A percentile compares a stretch with the other conserved stretches of the same genome.
Conservation (phyloP, 2,888 invertebrate genomes). For the Eupithecia vulgata region DNA sequence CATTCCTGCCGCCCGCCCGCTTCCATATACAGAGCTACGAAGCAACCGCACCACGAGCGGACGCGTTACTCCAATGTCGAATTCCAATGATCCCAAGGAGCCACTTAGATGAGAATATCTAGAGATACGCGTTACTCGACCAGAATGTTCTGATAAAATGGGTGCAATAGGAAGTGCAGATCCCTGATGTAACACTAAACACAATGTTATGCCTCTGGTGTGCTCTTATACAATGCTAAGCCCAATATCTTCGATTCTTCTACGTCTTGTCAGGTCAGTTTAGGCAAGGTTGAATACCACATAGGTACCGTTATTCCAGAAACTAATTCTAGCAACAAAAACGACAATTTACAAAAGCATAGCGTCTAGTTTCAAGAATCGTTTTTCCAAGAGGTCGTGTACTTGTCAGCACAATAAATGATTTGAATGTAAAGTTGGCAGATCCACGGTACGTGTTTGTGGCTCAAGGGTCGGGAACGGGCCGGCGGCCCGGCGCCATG, state of each 20-base stretch:
- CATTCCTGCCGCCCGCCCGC: constrained; percentile 62
- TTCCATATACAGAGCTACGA: constrained; percentile 54
- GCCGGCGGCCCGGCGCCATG: constrained; percentile 65
- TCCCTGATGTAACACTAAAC: background rate
- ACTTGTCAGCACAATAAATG: constrained; percentile 41
- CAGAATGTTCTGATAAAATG: background rate
- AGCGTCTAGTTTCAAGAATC: constrained; percentile 41
- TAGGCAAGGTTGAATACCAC: background rate
- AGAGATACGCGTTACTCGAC: background rate
- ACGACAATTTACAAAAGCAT: constrained; percentile 40
- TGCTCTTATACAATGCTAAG: background rate
- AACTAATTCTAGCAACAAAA: constrained; percentile 21
- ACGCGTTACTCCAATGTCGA: constrained; percentile 38
- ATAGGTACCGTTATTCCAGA: constrained; percentile 19
- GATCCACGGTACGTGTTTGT: constrained; percentile 53
- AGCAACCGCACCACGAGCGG: constrained; percentile 45
- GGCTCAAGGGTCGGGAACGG: constrained; percentile 47
- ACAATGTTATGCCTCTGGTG: background rate
- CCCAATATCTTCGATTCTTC: too few species aligned
- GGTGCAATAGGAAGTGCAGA: background rate
- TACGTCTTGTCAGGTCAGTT: background rate
- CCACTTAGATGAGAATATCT: constrained; percentile 20
- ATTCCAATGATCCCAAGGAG: constrained; percentile 27
- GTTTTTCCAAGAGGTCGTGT: constrained; percentile 37
- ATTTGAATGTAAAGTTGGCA: constrained; percentile 46